Evolutionary conservation across 2,888 invertebrate species (phyloP).

Genomic region (Hirtodrosophila cameraria): DNA sequence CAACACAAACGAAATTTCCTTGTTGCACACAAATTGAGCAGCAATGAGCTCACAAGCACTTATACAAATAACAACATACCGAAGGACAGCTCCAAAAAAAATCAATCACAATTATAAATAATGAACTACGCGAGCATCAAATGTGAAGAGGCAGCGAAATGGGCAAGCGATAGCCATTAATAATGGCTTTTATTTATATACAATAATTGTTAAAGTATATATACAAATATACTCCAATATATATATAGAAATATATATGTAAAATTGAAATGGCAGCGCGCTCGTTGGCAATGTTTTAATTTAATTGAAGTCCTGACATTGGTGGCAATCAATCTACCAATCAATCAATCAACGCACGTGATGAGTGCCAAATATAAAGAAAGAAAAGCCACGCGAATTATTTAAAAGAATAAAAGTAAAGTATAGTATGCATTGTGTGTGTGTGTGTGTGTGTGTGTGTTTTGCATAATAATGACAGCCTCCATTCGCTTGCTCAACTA

Average conservation of each 20-base stretch:
- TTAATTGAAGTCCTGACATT: constrained; percentile 48
- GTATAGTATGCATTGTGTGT: constrained; percentile 1
- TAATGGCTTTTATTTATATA: constrained; percentile 11
- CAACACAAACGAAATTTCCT: constrained; percentile 15
- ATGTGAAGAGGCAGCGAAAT: constrained; percentile 5
- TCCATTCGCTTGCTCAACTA: constrained; percentile 15
- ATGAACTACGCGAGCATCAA: constrained; percentile 24
- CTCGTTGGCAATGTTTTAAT: constrained; percentile 39
- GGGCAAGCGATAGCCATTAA: constrained; percentile 3
- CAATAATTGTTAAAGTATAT: constrained; percentile 13
- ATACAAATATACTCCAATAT: neutral
- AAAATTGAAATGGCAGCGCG: constrained; percentile 16
- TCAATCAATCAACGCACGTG: constrained; percentile 63
- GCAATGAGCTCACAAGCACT: constrained; percentile 18
- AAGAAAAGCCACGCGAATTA: constrained; percentile 32
- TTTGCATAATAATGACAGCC: constrained; percentile 68
- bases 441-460: constrained; percentile 39
- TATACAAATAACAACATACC: constrained; percentile 4
- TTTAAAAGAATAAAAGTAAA: constrained; percentile 38
- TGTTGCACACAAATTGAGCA: constrained; percentile 18
- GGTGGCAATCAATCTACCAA: constrained; percentile 52
- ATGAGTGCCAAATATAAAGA: constrained; percentile 49
- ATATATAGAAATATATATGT: constrained; percentile 4
- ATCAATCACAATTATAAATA: constrained; percentile 45
- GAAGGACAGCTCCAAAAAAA: constrained; percentile 7